Evolutionary conservation across 1,140 invertebrate species (phyloP).

Genomic region (Tetragonula clypearis): DNA sequence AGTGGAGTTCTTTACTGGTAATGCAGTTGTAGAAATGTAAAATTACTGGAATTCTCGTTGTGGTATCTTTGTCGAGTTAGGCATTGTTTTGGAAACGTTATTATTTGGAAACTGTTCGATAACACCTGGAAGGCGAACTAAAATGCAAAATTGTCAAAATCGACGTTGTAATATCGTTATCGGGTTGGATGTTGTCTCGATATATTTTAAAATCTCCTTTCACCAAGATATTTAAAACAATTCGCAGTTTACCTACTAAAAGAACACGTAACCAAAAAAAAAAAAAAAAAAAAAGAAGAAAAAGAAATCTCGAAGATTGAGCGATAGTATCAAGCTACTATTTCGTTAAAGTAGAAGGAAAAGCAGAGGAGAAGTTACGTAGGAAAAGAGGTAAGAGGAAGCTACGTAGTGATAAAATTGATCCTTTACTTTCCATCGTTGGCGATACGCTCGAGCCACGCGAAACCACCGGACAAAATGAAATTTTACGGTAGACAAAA

Average conservation of each 20-base stretch:
- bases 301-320: background rate
- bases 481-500: conserved; percentile 38
- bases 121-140: too few species aligned
- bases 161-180: too few species aligned
- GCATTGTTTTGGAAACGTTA: background rate
- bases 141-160: background rate
- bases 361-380: background rate
- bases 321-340: background rate
- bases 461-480: conserved; percentile 13
- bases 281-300: background rate
- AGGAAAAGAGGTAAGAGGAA: background rate
- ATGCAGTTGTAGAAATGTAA: background rate
- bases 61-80: background rate
- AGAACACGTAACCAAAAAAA: background rate
- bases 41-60: background rate
- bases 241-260: background rate
- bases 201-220: background rate
- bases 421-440: conserved; percentile 26
- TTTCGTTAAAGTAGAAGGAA: background rate
- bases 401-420: conserved; percentile 14
- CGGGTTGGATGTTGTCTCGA: background rate
- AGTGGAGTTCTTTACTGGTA: too few species aligned
- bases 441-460: background rate
- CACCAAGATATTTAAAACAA: background rate
- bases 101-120: too few species aligned